Evolutionary conservation across 2,888 invertebrate species (phyloP).

Genomic region (Scelioninae gen. 1): DNA sequence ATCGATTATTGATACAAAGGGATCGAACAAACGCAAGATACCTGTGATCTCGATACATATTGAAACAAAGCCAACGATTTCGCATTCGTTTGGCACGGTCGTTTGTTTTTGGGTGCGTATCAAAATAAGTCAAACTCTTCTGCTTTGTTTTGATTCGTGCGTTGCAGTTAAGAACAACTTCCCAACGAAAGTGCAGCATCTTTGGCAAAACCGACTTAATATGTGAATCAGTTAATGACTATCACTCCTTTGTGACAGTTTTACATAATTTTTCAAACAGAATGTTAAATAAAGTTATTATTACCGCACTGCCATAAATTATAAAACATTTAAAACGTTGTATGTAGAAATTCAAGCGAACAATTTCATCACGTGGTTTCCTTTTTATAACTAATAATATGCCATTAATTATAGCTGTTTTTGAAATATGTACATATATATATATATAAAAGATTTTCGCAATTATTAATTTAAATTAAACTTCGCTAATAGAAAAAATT

Average conservation of each 20-base stretch:
- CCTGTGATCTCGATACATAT: conserved; percentile 68
- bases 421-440: not conserved
- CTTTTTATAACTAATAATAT: not conserved
- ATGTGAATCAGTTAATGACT: too few relatives aligned
- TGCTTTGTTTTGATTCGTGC: conserved; percentile 66
- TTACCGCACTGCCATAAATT: not conserved
- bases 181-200: conserved; percentile 40
- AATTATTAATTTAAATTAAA: too few relatives aligned
- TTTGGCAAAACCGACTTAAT: not conserved
- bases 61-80: conserved; percentile 70
- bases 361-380: conserved; percentile 7
- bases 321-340: conserved; percentile 9
- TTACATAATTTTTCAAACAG: not conserved
- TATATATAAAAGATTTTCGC: not conserved
- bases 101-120: conserved; percentile 66
- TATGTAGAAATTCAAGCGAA: conserved; percentile 2
- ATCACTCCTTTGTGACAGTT: too few relatives aligned
- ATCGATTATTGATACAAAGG: conserved; percentile 50
- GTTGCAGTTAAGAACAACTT: conserved; percentile 27
- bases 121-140: conserved; percentile 65
- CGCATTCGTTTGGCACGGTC: conserved; percentile 60
- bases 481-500: too few relatives aligned
- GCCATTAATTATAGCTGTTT: not conserved
- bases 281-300: not conserved
- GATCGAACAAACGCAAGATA: conserved; percentile 49